phyloP scores from a whole-genome alignment of 2,797 vertebrate genomes.

The Kryptolebias ocellatus region DNA sequence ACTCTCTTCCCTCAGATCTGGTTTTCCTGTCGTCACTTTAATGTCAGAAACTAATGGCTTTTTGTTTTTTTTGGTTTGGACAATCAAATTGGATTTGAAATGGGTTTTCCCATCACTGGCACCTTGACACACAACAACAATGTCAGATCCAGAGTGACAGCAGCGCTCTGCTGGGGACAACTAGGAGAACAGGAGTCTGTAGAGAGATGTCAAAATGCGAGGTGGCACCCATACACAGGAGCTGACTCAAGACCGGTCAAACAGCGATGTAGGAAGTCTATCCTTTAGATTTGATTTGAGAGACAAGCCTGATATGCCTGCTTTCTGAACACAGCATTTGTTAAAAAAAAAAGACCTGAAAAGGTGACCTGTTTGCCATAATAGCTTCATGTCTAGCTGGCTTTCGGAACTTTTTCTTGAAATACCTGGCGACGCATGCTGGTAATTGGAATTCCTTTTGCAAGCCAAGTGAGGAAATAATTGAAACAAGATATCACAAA shows the following conservation, averaged over 20 bases:
- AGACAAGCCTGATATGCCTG: not conserved
- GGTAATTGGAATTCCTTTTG: no score
- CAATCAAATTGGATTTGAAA: conserved; percentile 15
- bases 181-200: not conserved
- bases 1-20: conserved; percentile 25
- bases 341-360: not conserved
- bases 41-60: conserved; percentile 4
- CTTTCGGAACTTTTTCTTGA: no score
- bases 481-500: no score
- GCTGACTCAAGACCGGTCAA: not conserved
- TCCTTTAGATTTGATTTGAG: not conserved
- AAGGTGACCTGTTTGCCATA: not conserved
- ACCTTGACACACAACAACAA: not conserved
- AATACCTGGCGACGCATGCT: no score
- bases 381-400: no score
- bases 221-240: not conserved
- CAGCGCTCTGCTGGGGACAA: not conserved
- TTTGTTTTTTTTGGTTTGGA: not conserved
- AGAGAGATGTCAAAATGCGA: conserved; percentile 4
- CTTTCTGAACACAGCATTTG: not conserved
- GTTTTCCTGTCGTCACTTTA: conserved; percentile 12
- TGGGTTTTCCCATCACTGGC: not conserved
- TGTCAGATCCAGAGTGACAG: conserved; percentile 5
- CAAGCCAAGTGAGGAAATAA: no score
- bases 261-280: not conserved